phyloP scores from a whole-genome alignment of 1,140 invertebrate species.

The Cepaea nemoralis region DNA sequence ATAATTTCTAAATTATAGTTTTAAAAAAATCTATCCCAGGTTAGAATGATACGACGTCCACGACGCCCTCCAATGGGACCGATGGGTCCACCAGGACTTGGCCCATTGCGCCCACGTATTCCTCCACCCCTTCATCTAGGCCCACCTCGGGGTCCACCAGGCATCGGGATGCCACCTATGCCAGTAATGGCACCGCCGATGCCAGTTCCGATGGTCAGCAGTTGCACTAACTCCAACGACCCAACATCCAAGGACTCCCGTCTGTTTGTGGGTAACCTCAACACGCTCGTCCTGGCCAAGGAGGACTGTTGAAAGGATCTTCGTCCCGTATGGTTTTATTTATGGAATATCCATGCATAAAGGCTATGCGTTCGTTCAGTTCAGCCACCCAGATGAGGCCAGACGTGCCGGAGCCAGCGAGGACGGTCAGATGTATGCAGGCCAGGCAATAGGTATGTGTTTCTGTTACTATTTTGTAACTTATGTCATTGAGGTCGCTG shows the following conservation, averaged over 20 bases:
- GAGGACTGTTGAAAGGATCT: conserved; percentile 89
- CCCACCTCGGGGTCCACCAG: conserved; percentile 5
- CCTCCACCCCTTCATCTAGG: conserved; percentile 3
- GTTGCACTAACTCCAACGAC: conserved; percentile 88
- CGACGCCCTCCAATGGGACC: conserved; percentile 32
- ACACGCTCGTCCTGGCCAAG: conserved; percentile 90
- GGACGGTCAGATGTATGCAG: conserved; percentile 86
- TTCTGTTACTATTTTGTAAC: background rate
- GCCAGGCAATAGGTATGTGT: conserved; percentile 86
- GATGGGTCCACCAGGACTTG: conserved; percentile 35
- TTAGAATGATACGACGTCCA: conserved; percentile 26
- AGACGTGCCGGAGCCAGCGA: conserved; percentile 86
- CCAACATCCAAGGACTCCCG: conserved; percentile 88
- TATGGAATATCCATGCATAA: conserved; percentile 93
- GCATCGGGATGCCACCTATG: conserved; percentile 29
- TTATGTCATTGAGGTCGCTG: no score
- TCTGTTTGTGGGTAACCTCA: conserved; percentile 90
- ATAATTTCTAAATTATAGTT: no score
- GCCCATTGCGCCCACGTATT: background rate
- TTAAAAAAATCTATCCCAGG: no score
- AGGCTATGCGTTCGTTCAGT: conserved; percentile 91
- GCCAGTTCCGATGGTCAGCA: conserved; percentile 40
- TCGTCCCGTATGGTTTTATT: conserved; percentile 86
- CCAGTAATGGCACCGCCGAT: conserved; percentile 38
- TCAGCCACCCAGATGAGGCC: conserved; percentile 87